Evolutionary conservation across 2,113 vertebrate species (phyloP), one percentile per base, ranked within the genome.

Genomic region (Cyprinodon tularosa): DNA sequence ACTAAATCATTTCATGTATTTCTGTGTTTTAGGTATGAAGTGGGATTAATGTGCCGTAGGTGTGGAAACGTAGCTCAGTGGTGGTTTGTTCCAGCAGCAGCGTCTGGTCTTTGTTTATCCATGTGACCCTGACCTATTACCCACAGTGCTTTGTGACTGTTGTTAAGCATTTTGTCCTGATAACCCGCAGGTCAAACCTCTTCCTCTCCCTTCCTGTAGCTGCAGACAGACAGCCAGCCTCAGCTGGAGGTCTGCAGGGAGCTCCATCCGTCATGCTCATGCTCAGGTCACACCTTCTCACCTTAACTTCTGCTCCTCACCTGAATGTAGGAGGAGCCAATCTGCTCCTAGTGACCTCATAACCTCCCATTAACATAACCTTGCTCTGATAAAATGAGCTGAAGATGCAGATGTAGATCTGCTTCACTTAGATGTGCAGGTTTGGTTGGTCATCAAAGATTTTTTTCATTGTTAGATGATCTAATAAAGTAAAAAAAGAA

Each of bases 151-250:
- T 81, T 76, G 82, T 81, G 72, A 71, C 85, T 71, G 87, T 90
- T 90, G 88, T 91, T 88, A 84, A 90, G 82, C 88, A 88, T 90
- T 91, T 91, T 90, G 90, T 91, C 89, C 84, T 15, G 13, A 69
- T 84, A 87, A 91, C 88, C 88, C 72, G 9, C 7, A 45, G 86
- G 88, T 90, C 88, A 82, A 48, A 84, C 71, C 81, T 79, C 89
- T 91, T 91, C 91, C 91, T 90, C 82, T 85, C 82, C 71, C 78
- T 84, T 87, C 86, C 88, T 80, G 90, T 87, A 74, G 84, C 82
- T 50, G 64, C 8, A 69, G 81, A 78, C 81, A 62, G 82, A 83
- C 73, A 10, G 77, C 69, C 9, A 85, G 86, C 66, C 85, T 68
- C 69, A n/a, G 82, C 66, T 47, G 87, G 86, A 90, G 82, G 22